phyloP scores from a whole-genome alignment of 2,888 invertebrate species.

The Notocelia uddmanniana region DNA sequence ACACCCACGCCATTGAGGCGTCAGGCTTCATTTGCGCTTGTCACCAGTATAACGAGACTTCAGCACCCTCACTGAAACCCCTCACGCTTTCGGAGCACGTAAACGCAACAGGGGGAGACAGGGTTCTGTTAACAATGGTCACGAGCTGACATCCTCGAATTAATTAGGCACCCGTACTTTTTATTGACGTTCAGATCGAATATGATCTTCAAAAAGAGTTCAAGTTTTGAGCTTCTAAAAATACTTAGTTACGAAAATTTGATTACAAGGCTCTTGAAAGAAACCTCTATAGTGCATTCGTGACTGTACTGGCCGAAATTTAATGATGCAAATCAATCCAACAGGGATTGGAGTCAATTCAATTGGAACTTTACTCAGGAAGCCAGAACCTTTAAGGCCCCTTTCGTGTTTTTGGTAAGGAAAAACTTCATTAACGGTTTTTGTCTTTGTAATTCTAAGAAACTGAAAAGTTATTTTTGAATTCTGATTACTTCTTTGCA shows the following conservation, averaged over 20 bases:
- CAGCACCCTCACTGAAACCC: not conserved
- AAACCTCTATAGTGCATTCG: not conserved
- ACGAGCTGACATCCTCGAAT: slow-evolving; percentile 57
- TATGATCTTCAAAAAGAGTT: slow-evolving; percentile 23
- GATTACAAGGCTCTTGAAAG: not conserved
- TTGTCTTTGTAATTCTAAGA: too few species aligned
- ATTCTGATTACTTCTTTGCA: too few species aligned
- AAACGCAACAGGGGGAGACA: not conserved
- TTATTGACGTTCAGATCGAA: slow-evolving; percentile 56
- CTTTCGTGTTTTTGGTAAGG: too few species aligned
- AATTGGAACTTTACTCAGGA: too few species aligned
- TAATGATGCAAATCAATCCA: too few species aligned
- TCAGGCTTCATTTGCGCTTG: slow-evolving; percentile 63
- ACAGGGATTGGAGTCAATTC: too few species aligned
- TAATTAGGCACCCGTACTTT: slow-evolving; percentile 64
- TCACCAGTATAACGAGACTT: slow-evolving; percentile 46
- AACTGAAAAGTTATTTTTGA: too few species aligned
- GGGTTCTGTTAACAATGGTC: slow-evolving; percentile 5
- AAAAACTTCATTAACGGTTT: too few species aligned
- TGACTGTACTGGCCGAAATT: too few species aligned
- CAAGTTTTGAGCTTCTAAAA: too few species aligned
- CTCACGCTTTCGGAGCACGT: not conserved
- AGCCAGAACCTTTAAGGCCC: too few species aligned
- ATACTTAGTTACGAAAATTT: not conserved
- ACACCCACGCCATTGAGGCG: slow-evolving; percentile 64